Evolutionary conservation across 2,888 invertebrate genomes (phyloP).

Genomic region (Craniophora ligustri): DNA sequence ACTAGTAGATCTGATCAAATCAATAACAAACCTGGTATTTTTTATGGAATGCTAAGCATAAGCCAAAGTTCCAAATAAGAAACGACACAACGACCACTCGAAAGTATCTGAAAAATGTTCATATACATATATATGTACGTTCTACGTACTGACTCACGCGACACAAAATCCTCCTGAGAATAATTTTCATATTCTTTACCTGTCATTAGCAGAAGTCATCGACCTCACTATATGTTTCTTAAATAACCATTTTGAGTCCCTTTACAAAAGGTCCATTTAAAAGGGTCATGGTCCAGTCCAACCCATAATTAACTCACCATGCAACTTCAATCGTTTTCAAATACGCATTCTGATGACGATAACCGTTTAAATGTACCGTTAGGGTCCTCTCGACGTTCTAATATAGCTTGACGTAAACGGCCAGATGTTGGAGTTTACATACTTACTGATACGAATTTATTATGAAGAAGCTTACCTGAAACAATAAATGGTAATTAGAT

Average conservation of each 20-base stretch:
- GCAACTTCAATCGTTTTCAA: conserved; percentile 73
- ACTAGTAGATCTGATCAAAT: conserved; percentile 22
- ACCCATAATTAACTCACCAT: conserved; percentile 82
- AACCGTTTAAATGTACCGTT: conserved; percentile 53
- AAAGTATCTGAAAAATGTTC: too few species aligned
- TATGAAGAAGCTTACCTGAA: conserved; percentile 68
- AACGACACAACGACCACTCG: background rate
- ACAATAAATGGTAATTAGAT: conserved; percentile 56
- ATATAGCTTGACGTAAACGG: conserved; percentile 18
- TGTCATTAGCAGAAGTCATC: conserved; percentile 63
- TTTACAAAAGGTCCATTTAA: conserved; percentile 68
- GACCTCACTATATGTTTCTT: conserved; percentile 66
- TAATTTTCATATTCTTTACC: conserved; percentile 54
- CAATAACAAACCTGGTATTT: conserved; percentile 28
- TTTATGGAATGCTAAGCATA: conserved; percentile 1
- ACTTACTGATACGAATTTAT: conserved; percentile 25
- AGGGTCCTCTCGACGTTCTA: conserved; percentile 39
- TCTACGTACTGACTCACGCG: conserved; percentile 30
- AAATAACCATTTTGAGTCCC: conserved; percentile 65
- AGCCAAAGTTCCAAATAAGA: background rate
- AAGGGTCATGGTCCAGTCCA: conserved; percentile 74
- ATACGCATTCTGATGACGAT: conserved; percentile 55
- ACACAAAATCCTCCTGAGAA: conserved; percentile 44
- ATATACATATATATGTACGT: background rate
- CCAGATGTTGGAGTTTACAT: conserved; percentile 16